Base-by-base conservation (phyloP, 2,888 invertebrate genomes). In the Oligia fasciuncula region DNA sequence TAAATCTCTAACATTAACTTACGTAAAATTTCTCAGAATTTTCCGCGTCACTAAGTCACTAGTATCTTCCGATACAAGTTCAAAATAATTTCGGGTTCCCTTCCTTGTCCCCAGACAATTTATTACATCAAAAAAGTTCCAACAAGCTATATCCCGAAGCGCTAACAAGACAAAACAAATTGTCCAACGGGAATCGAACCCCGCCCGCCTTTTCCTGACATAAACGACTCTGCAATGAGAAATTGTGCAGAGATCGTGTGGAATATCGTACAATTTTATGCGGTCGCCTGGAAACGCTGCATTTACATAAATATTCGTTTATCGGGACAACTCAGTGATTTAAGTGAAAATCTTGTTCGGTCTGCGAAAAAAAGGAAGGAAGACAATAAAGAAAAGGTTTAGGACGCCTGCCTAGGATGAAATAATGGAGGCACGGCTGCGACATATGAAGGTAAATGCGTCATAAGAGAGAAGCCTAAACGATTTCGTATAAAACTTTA, bases 291-390 rank as follows among this genome's bases (percentile, higher is more conserved):
- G 89, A 89, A 91, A 91, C 88, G 91, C 87, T 91, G 92, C 93
- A 94, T 95, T 94, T 94, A 94, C 94, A 95, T 95, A 95, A 94
- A 94, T 94, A 94, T 94, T 94, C 94, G 94, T 94, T 95, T 95
- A 95, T 94, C 92, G 92, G 90, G 89, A 92, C 92, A 91, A 92
- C 90, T 91, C 92, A 89, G 92, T 91, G 93, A 93, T 93, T 93
- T 93, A 91, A 93, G 93, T 90, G 91, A 91, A 92, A 93, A 94
- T 92, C 92, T 92, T 89, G 91, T 91, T 90, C 89, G 87, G 85
- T 90, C 83, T 88, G 91, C 91, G 89, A 90, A 91, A 92, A 93
- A 90, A 93, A 90, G 88, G 84, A 86, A 78, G 81, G 83, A 79
- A 91, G 90, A 90, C 90, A 91, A 92, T 91, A 89, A 91, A 90